Conservation (phyloP, 2,888 invertebrate genomes). For the Synergus umbraculus region DNA sequence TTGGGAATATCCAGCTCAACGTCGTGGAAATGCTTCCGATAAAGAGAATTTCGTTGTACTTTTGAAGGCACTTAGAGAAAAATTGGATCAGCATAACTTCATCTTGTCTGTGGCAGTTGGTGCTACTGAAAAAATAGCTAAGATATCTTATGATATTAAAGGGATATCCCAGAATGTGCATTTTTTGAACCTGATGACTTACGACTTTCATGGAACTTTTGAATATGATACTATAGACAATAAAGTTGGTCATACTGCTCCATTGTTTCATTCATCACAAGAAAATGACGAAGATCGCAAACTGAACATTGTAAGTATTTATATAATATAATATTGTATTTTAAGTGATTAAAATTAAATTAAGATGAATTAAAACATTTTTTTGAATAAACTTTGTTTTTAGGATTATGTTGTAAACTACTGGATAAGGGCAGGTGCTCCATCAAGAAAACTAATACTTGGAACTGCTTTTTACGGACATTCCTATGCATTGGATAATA, state of each 20-base stretch:
- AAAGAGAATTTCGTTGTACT: slow-evolving; percentile 79
- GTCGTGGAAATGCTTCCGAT: slow-evolving; percentile 79
- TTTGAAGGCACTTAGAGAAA: slow-evolving; percentile 80
- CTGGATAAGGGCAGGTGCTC: slow-evolving; percentile 80
- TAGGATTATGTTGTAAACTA: slow-evolving; percentile 78
- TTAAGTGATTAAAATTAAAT: too few species aligned
- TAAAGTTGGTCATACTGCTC: slow-evolving; percentile 84
- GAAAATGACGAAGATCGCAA: slow-evolving; percentile 65
- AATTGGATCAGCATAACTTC: slow-evolving; percentile 78
- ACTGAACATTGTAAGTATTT: slow-evolving; percentile 77
- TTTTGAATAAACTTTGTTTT: not conserved
- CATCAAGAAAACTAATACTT: slow-evolving; percentile 82
- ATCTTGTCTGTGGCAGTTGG: slow-evolving; percentile 77
- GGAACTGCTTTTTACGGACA: slow-evolving; percentile 87
- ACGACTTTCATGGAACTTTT: slow-evolving; percentile 84
- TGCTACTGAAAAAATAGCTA: slow-evolving; percentile 78
- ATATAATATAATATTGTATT: too few species aligned
- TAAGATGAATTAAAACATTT: not conserved
- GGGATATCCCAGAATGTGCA: slow-evolving; percentile 82
- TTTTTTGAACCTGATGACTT: slow-evolving; percentile 85
- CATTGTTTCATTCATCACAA: slow-evolving; percentile 78
- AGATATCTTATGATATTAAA: slow-evolving; percentile 81
- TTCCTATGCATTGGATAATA: slow-evolving; percentile 81
- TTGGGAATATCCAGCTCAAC: slow-evolving; percentile 84
- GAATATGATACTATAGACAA: slow-evolving; percentile 78